Evolutionary conservation across 2,888 invertebrate genomes (phyloP).

Genomic region (Cataglyphis rosenhaueri): DNA sequence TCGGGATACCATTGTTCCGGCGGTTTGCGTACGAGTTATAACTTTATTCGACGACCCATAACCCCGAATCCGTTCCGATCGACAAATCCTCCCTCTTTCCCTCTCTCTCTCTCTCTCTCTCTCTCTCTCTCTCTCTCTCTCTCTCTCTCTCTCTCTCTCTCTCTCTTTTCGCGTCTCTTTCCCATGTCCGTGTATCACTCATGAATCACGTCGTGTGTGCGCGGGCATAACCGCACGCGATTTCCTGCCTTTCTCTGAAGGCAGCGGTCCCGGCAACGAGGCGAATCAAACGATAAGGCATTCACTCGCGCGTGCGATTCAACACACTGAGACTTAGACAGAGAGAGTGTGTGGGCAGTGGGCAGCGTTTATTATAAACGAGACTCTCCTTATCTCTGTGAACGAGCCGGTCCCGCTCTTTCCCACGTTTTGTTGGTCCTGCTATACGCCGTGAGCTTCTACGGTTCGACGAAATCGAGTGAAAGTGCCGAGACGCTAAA

Average conservation of each 20-base stretch:
- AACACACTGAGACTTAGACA: slow-evolving; percentile 56
- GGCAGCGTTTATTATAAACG: slow-evolving; percentile 80
- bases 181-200: slow-evolving; percentile 16
- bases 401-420: slow-evolving; percentile 78
- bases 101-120: background rate
- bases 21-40: slow-evolving; percentile 48
- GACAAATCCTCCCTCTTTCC: slow-evolving; percentile 54
- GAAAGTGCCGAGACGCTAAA: slow-evolving; percentile 51
- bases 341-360: slow-evolving; percentile 74
- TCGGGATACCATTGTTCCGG: slow-evolving; percentile 42
- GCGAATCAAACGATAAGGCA: slow-evolving; percentile 81
- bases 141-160: background rate
- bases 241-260: slow-evolving; percentile 82
- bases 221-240: slow-evolving; percentile 69
- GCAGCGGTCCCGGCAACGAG: slow-evolving; percentile 74
- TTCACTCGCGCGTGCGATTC: slow-evolving; percentile 71
- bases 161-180: background rate
- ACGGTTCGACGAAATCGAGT: slow-evolving; percentile 18
- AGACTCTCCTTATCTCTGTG: slow-evolving; percentile 78
- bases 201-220: slow-evolving; percentile 51
- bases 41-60: slow-evolving; percentile 47
- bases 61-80: slow-evolving; percentile 57
- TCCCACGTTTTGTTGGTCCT: slow-evolving; percentile 81
- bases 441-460: background rate
- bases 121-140: background rate